Percentiles rank a stretch among this genome's conserved stretches.
Conservation (phyloP, 2,797 vertebrate genomes). For the Sciurus carolinensis region DNA sequence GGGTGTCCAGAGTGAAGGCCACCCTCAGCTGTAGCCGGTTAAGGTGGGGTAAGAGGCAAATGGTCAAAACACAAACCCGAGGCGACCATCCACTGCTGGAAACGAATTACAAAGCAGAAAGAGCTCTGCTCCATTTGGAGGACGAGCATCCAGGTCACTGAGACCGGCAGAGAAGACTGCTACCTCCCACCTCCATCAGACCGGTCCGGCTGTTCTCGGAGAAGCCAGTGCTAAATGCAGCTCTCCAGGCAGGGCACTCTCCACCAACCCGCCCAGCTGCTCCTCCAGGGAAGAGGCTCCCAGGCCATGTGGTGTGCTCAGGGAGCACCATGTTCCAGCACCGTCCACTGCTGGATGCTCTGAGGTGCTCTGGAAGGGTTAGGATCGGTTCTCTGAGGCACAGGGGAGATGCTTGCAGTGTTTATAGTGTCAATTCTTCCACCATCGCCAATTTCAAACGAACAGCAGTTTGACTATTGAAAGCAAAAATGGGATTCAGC, state of each 20-base stretch:
- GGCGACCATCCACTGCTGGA: background rate
- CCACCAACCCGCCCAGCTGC: background rate
- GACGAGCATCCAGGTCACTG: background rate
- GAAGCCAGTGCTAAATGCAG: background rate
- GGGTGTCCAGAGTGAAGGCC: too few relatives aligned
- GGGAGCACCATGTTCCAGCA: background rate
- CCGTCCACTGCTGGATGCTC: fast-evolving
- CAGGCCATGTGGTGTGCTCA: background rate
- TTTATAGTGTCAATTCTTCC: background rate
- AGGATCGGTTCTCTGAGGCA: background rate
- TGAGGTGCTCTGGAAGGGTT: background rate
- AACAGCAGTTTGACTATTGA: background rate
- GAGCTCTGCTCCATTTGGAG: background rate
- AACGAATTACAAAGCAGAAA: background rate
- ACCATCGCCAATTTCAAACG: background rate
- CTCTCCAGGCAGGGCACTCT: background rate
- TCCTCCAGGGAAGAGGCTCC: too few relatives aligned
- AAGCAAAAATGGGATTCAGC: background rate
- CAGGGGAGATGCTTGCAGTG: background rate
- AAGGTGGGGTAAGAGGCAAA: background rate
- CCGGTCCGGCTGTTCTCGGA: background rate
- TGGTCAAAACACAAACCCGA: background rate
- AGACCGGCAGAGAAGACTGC: background rate
- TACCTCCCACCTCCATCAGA: background rate
- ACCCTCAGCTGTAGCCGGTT: background rate